Evolutionary conservation across 2,888 invertebrate species (phyloP).

Genomic region (Noctuana brunneofusca): DNA sequence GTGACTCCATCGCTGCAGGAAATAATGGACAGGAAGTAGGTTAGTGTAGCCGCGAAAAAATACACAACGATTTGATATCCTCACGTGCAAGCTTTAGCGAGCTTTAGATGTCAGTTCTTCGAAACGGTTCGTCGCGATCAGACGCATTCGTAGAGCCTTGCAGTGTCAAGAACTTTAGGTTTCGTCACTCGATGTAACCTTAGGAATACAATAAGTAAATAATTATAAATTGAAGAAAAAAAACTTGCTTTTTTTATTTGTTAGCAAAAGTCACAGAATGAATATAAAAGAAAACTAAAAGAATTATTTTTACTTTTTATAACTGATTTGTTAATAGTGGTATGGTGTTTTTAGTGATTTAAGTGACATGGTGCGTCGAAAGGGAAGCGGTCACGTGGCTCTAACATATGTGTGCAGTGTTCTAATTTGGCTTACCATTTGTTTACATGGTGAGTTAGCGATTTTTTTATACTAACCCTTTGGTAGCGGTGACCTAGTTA

Average conservation of each 20-base stretch:
- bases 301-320: too few species aligned
- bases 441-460: constrained; percentile 72
- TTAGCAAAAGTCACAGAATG: too few species aligned
- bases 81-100: constrained; percentile 49
- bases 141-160: constrained; percentile 45
- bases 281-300: too few species aligned
- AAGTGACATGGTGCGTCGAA: constrained; percentile 72
- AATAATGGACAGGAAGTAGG: constrained; percentile 52
- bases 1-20: neutral
- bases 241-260: too few species aligned
- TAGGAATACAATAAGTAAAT: constrained; percentile 33
- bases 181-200: constrained; percentile 60
- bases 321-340: constrained; percentile 60
- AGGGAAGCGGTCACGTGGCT: constrained; percentile 58
- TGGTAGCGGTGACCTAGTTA: constrained; percentile 53
- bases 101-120: constrained; percentile 55
- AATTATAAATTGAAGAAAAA: too few species aligned
- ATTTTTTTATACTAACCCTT: constrained; percentile 48
- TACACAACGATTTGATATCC: constrained; percentile 72
- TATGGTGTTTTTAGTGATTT: constrained; percentile 67
- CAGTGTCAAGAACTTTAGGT: constrained; percentile 57
- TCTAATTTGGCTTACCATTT: constrained; percentile 69
- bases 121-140: constrained; percentile 55
- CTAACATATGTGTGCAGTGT: constrained; percentile 64
- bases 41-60: constrained; percentile 38